Conservation (phyloP, 2,797 vertebrate genomes). For the Myripristis jacobus region DNA sequence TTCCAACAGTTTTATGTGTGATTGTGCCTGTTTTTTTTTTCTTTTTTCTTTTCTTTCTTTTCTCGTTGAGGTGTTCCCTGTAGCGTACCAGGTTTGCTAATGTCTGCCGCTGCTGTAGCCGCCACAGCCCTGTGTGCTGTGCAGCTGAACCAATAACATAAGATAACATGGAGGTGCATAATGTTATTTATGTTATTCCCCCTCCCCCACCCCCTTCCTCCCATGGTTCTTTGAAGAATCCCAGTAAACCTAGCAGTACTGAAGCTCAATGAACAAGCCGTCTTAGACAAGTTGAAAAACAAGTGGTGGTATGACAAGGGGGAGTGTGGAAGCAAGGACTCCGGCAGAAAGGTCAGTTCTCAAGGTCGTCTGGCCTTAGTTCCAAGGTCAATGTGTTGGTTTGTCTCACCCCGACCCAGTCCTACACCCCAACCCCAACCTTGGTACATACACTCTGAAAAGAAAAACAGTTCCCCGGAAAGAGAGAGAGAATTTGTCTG, state of each 20-base stretch:
- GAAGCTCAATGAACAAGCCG: conserved; percentile 99
- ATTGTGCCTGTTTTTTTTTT: conserved; percentile 71
- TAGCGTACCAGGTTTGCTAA: conserved; percentile 47
- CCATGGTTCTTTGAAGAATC: conserved; percentile 91
- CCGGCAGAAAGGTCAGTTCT: conserved; percentile 99
- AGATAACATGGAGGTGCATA: conserved; percentile 97
- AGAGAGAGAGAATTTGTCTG: not conserved
- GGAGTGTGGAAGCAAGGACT: conserved; percentile 99
- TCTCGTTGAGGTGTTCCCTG: conserved; percentile 75
- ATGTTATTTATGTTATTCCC: conserved; percentile 99
- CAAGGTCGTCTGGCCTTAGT: conserved; percentile 51
- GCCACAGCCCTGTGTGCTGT: conserved; percentile 40
- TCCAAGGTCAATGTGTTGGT: conserved; percentile 66
- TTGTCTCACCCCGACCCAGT: conserved; percentile 29
- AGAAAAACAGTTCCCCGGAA: conserved; percentile 23
- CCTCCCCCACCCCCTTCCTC: conserved; percentile 58
- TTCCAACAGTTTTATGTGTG: conserved; percentile 69
- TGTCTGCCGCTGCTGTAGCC: conserved; percentile 57
- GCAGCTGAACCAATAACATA: conserved; percentile 94
- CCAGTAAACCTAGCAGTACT: conserved; percentile 99
- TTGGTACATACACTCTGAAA: conserved; percentile 54
- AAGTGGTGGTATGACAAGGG: conserved; percentile 99
- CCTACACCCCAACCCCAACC: conserved; percentile 8
- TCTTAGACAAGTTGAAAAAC: conserved; percentile 99
- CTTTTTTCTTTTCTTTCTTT: conserved; percentile 63